Conservation (phyloP, 2,113 vertebrate species). For the Marmota monax region DNA sequence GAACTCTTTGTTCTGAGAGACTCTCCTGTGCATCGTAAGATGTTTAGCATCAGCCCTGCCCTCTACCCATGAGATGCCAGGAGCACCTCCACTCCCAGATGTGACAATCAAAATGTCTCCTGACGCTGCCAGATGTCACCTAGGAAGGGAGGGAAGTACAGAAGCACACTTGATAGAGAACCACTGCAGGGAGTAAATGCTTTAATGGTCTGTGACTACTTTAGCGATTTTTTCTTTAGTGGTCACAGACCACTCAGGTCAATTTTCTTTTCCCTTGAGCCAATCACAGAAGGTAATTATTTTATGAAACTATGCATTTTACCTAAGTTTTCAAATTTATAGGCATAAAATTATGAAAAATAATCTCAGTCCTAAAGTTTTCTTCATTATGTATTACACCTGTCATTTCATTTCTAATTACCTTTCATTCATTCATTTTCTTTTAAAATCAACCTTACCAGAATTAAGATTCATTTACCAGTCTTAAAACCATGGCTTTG, state of each 20-base stretch:
- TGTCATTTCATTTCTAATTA: slow-evolving; percentile 16
- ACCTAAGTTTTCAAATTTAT: slow-evolving; percentile 39
- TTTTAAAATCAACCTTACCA: neutral
- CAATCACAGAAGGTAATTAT: neutral
- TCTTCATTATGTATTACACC: neutral
- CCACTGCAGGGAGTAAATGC: neutral
- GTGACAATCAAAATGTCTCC: neutral
- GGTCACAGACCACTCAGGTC: neutral
- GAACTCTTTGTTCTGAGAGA: neutral
- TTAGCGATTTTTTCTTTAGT: neutral
- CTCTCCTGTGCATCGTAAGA: no score
- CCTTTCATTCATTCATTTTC: neutral
- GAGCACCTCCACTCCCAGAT: neutral
- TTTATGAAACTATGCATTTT: slow-evolving; percentile 7
- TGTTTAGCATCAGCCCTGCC: neutral
- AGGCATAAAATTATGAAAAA: neutral
- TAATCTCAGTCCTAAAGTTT: neutral
- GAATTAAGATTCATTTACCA: neutral
- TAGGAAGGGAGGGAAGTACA: neutral
- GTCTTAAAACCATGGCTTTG: neutral
- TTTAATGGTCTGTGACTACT: neutral
- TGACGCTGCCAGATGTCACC: neutral
- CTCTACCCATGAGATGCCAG: neutral
- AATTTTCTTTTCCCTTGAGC: neutral
- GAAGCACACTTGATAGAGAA: neutral